Evolutionary conservation across 2,113 vertebrate species (phyloP), one percentile per base, ranked within the genome.

Genomic region (Salvelinus alpinus): DNA sequence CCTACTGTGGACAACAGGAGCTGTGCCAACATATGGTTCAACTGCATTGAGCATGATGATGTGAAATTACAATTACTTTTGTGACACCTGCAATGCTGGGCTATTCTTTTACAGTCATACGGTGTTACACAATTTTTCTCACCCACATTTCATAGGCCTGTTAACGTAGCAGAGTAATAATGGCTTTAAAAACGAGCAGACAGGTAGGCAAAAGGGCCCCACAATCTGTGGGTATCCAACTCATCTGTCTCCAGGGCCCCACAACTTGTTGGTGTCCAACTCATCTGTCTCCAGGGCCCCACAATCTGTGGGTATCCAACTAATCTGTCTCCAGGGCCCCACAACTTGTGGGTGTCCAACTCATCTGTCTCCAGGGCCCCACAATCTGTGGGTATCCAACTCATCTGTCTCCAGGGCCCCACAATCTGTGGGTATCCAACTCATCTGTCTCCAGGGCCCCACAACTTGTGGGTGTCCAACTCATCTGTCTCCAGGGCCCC

Each of bases 121-220:
- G 25, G 64, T 65, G 64, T 65, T 65, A 14, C 64, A 65, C 24
- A 60, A 20, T 34, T 22, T 22, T 60, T 60, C 20, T 18, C 20
- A 60, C 20, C 57, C 20, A 60, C 4, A 60, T 71, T 77, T 81
- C 60, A 34, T 8, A 34, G 34, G 6, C 34, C 34, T 7, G 77
- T 78, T 48, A 78, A 81, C 29, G 47, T 71, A 78, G 71, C 20
- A 20, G 47, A 74, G 67, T 60, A 77, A 68, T 60, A 77, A 44
- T 51, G n/a, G 34, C 57, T 71, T 68, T 77, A 69, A 51, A 57
- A 44, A 20, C 31, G 14, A 47, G 51, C 70, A 73, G 74, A 73
- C 73, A 69, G 74, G 48, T 1, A 51, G 48, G 0, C 48, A 51
- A 14, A 51, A 51, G n/a, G 9, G 11, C 3, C 31, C 31, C 5